Evolutionary conservation across 2,888 invertebrate species (phyloP), one percentile per base, ranked within the genome.

Genomic region (Dynastes tityus): DNA sequence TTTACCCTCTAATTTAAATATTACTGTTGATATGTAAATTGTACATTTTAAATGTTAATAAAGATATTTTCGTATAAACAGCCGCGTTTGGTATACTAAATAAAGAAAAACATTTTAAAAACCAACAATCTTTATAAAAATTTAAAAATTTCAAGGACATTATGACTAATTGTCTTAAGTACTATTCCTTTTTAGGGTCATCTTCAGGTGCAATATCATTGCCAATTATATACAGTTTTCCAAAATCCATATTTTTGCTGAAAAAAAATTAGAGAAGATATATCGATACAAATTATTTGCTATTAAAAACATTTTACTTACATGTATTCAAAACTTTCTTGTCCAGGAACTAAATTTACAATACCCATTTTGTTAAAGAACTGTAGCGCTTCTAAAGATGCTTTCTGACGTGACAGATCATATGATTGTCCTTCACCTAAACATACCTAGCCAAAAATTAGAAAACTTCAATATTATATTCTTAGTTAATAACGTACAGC

Each of bases 311-410:
- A 16, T 9, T 29, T 9, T 29, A 32, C 78, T 64, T 78, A 78
- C 78, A 78, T 64, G 49, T 65, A n/a, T n/a, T 78, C 32, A 27
- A 78, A 78, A 8, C 22, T 53, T 61, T 64, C 73, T 2, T 78
- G 49, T 8, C 73, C 29, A 2, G 71, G 71, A 37, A 73, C 77
- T 40, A 79, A 58, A 37, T 55, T 61, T 51, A 40, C 40, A 29
- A 79, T 58, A 16, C 73, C 79, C 58, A 77, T 37, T 68, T 79
- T 77, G 16, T 79, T 53, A 29, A 79, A 77, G 22, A 79, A 79
- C 40, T 79, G 29, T 51, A 79, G 32, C 1, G 79, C 79, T 63
- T 77, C 74, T 65, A 75, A 58, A 2, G 79, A 79, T n/a, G 79
- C 79, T 49, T 79, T 63, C 13, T 64, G 67, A 5, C 67, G 77